A percentile compares a stretch with the other conserved stretches of the same genome.
Evolutionary conservation across 2,797 vertebrate genomes (phyloP).

Genomic region (Pangasius macronema): DNA sequence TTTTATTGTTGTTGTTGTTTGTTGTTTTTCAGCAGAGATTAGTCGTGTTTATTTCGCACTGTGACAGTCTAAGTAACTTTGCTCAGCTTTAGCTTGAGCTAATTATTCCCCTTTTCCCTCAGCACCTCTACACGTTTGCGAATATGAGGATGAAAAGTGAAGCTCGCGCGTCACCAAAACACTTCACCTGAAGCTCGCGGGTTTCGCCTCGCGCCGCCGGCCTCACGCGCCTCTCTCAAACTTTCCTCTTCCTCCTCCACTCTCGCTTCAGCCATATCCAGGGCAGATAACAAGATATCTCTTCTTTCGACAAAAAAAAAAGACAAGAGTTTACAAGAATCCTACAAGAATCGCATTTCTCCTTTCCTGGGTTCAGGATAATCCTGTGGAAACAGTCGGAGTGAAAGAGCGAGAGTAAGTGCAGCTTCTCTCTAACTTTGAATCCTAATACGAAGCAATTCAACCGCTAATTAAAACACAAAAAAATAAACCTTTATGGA

Average conservation of each 20-base stretch:
- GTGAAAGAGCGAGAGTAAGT: neutral
- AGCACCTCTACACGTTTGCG: neutral
- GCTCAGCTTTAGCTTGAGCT: neutral
- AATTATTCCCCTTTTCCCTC: neutral
- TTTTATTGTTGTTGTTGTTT: too few species aligned
- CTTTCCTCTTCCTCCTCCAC: slow-evolving; percentile 79
- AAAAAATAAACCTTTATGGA: neutral
- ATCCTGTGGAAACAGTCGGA: neutral
- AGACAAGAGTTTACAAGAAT: neutral
- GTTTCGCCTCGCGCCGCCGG: slow-evolving; percentile 64
- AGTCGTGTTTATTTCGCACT: neutral
- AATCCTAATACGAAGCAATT: neutral
- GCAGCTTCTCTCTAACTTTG: neutral
- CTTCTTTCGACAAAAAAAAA: neutral
- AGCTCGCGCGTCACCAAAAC: neutral
- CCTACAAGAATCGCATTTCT: neutral
- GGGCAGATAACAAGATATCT: neutral
- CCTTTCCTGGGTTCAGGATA: neutral
- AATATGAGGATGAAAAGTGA: neutral
- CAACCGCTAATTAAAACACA: too few species aligned
- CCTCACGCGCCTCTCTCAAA: slow-evolving; percentile 70
- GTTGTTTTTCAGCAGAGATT: neutral
- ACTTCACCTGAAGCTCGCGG: slow-evolving; percentile 70
- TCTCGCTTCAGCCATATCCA: slow-evolving; percentile 82
- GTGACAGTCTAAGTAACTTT: neutral